Evolutionary conservation across 1,140 invertebrate genomes (phyloP).

Genomic region (Drosophila santomea): DNA sequence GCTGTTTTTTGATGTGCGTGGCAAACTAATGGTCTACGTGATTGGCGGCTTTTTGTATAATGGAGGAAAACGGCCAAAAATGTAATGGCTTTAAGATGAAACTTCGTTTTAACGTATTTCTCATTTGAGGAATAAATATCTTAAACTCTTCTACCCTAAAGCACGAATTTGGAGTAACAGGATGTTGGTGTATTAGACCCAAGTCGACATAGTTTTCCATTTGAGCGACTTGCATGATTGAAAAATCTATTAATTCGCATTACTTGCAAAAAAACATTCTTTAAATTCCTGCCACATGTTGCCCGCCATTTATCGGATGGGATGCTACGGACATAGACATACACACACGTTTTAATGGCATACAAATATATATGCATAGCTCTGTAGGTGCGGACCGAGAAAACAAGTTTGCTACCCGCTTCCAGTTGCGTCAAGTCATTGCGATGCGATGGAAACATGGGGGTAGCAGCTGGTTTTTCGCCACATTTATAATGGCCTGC

Average conservation of each 20-base stretch:
- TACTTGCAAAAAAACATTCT: conserved; percentile 69
- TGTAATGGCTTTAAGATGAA: not conserved
- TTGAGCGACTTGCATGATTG: conserved; percentile 32
- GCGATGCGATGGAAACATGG: conserved; percentile 63
- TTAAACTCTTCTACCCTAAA: no score
- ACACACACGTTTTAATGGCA: conserved; percentile 2
- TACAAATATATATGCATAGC: conserved; percentile 19
- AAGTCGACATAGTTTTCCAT: conserved; percentile 23
- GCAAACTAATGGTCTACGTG: conserved; percentile 29
- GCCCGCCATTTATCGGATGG: not conserved
- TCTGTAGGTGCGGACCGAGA: conserved; percentile 35
- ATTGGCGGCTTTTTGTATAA: conserved; percentile 8
- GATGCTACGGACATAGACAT: conserved; percentile 16
- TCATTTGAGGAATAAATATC: not conserved
- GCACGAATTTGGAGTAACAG: not conserved
- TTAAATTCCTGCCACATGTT: conserved; percentile 54
- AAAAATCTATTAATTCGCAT: conserved; percentile 73
- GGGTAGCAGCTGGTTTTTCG: conserved; percentile 77
- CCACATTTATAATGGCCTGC: conserved; percentile 66
- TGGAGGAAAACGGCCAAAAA: not conserved
- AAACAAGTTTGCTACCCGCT: conserved; percentile 73
- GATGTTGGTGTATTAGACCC: not conserved
- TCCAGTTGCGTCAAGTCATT: conserved; percentile 68
- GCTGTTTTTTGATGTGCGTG: conserved; percentile 20
- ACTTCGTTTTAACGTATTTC: not conserved